Conservation (phyloP, 2,113 vertebrate genomes). For the Apaloderma vittatum region DNA sequence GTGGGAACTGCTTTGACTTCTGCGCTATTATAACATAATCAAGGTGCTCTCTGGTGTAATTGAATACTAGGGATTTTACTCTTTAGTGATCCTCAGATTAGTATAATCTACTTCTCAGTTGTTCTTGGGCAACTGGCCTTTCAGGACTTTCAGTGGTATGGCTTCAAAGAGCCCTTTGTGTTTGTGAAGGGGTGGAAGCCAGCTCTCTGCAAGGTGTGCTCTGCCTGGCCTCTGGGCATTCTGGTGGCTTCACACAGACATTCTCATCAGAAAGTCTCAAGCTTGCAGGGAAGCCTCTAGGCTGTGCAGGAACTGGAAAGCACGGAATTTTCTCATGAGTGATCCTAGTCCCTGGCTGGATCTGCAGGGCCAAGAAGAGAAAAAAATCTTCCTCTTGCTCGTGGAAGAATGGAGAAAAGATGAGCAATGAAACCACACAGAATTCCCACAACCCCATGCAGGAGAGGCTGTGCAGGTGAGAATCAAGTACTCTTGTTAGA, state of each 20-base stretch:
- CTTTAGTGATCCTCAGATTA: constrained; percentile 20
- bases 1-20: constrained; percentile 46
- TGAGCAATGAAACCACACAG: neutral
- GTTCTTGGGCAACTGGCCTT: constrained; percentile 18
- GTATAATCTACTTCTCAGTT: neutral
- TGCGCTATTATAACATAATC: constrained; percentile 6
- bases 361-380: neutral
- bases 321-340: neutral
- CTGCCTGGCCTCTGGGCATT: neutral
- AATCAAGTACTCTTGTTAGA: neutral
- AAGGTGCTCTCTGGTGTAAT: constrained; percentile 19
- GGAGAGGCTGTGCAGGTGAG: neutral
- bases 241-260: neutral
- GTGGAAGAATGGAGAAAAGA: neutral
- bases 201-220: neutral
- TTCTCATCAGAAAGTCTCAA: neutral
- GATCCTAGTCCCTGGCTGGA: neutral
- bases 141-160: neutral
- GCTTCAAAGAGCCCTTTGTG: neutral
- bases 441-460: neutral
- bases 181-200: neutral
- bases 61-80: constrained; percentile 20
- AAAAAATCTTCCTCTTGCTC: neutral
- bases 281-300: neutral
- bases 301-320: neutral